Evolutionary conservation across 2,113 vertebrate species (phyloP).

Genomic region (Pheucticus melanocephalus): DNA sequence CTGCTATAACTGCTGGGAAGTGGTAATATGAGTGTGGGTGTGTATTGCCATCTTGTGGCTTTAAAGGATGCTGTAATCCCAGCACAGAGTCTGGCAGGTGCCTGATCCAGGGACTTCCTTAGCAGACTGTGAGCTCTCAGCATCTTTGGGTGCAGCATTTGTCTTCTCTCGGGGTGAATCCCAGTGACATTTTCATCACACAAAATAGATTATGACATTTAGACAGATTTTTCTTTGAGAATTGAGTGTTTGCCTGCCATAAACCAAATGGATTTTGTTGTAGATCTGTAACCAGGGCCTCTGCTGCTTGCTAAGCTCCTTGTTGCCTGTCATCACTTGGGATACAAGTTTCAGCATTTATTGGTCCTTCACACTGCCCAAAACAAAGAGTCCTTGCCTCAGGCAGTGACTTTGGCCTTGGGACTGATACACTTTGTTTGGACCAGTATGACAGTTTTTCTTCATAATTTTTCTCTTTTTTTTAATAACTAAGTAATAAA

Average conservation of each 20-base stretch:
- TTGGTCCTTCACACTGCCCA: not conserved
- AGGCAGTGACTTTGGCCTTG: not conserved
- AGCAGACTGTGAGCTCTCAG: not conserved
- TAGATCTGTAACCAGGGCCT: not conserved
- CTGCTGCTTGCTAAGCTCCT: not conserved
- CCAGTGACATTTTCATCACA: not conserved
- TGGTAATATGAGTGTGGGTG: not conserved
- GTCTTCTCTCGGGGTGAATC: not conserved
- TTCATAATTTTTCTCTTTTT: not conserved
- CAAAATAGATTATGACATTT: not conserved
- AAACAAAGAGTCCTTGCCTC: not conserved
- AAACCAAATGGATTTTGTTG: not conserved
- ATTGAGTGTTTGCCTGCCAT: not conserved
- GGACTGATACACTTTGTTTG: not conserved
- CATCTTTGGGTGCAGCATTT: not conserved
- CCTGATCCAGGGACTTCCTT: not conserved
- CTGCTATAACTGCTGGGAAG: not conserved
- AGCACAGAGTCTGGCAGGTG: not conserved
- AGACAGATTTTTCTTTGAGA: not conserved
- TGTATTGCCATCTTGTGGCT: slow-evolving; percentile 61
- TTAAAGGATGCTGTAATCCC: not conserved
- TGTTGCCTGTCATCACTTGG: not conserved
- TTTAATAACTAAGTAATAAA: not conserved
- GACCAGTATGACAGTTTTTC: not conserved
- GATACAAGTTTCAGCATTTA: not conserved